These are phyloP conservation scores for Tetrapedia diversipes DNA, from an alignment of 2,888 invertebrate genomes.

Conservation along the genomic window DNA sequence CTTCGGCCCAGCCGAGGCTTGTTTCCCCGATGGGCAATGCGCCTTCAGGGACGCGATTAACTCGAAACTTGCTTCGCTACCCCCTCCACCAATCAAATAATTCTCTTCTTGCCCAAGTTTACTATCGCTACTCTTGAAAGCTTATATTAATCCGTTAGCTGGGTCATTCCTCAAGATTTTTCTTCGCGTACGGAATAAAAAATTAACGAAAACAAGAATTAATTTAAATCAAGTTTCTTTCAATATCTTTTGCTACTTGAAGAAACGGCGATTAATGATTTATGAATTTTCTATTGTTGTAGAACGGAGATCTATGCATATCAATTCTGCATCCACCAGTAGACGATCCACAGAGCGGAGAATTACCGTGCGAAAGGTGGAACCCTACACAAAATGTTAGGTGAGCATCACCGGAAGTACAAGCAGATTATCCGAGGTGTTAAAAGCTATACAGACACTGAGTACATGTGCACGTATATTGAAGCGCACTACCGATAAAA, in stretches of 20 bases:
- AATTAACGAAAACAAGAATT: too few species aligned
- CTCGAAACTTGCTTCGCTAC: conserved; percentile 35
- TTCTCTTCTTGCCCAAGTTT: neutral
- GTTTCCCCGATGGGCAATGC: conserved; percentile 29
- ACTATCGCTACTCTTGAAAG: conserved; percentile 31
- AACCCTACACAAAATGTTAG: conserved; percentile 99
- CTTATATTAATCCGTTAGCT: too few species aligned
- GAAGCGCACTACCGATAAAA: too few species aligned
- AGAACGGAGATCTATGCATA: conserved; percentile 99
- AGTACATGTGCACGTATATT: neutral
- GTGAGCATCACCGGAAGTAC: conserved; percentile 78
- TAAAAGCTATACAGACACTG: neutral
- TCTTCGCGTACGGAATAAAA: too few species aligned
- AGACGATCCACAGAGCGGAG: conserved; percentile 99
- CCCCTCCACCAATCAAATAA: neutral
- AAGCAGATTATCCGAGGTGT: neutral
- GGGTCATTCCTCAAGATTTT: too few species aligned
- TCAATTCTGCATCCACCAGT: conserved; percentile 99
- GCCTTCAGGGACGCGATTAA: conserved; percentile 55
- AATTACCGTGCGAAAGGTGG: conserved; percentile 99
- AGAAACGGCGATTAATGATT: neutral
- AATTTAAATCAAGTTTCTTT: too few species aligned
- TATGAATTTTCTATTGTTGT: conserved; percentile 60
- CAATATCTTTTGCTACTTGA: neutral
- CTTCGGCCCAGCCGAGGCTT: conserved; percentile 49